Evolutionary conservation across 2,888 invertebrate genomes (phyloP).

Genomic region (Lasioglossum villosulum): DNA sequence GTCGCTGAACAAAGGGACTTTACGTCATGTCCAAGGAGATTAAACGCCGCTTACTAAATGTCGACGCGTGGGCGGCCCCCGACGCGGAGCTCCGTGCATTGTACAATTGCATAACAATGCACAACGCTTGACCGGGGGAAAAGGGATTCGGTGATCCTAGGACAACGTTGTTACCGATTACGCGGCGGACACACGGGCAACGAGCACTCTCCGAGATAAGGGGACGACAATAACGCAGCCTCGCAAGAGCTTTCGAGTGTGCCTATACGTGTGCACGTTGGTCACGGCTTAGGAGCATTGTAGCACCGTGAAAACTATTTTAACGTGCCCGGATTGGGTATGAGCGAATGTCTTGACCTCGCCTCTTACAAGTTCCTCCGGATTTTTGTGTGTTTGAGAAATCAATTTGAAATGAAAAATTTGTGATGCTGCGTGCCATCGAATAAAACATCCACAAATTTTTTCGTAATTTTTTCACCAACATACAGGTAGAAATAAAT

Average conservation of each 20-base stretch:
- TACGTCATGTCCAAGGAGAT: slow-evolving; percentile 68
- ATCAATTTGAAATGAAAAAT: no score
- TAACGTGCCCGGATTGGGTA: not conserved
- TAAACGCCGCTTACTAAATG: slow-evolving; percentile 70
- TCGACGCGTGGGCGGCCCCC: slow-evolving; percentile 66
- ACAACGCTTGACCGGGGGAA: slow-evolving; percentile 17
- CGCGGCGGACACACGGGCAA: slow-evolving; percentile 6
- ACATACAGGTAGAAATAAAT: no score
- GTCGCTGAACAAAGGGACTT: slow-evolving; percentile 67
- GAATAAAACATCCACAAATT: no score
- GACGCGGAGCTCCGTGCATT: slow-evolving; percentile 45
- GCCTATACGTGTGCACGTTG: not conserved
- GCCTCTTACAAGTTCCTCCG: no score
- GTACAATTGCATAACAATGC: slow-evolving; percentile 66
- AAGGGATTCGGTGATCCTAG: slow-evolving; percentile 45
- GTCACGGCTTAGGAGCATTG: not conserved
- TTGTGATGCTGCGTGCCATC: no score
- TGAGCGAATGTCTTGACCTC: not conserved
- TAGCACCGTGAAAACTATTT: not conserved
- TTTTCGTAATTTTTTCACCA: no score
- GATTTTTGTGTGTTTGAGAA: no score
- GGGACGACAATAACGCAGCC: not conserved
- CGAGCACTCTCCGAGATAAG: slow-evolving; percentile 4
- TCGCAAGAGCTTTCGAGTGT: not conserved
- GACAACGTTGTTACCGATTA: slow-evolving; percentile 48